Evolutionary conservation across 2,113 vertebrate genomes (phyloP).

Genomic region (Maylandia zebra): DNA sequence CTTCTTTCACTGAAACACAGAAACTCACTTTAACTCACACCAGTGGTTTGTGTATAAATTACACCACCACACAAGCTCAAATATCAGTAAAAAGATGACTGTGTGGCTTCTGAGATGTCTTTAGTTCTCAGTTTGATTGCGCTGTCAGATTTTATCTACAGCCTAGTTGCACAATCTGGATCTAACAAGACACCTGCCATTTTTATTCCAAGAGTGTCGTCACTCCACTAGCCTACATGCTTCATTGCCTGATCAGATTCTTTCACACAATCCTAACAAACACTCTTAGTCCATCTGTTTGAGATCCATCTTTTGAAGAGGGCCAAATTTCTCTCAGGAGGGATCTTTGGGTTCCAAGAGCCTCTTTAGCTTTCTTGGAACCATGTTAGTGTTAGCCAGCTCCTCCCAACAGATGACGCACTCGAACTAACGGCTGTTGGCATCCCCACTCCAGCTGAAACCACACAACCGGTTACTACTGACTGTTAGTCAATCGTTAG

Average conservation of each 20-base stretch:
- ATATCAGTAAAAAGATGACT: neutral
- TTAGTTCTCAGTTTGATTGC: neutral
- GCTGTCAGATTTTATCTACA: neutral
- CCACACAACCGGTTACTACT: neutral
- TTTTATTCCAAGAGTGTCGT: neutral
- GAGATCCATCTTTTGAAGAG: neutral
- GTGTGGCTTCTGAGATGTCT: neutral
- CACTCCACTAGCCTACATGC: neutral
- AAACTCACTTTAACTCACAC: neutral
- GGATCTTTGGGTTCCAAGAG: neutral
- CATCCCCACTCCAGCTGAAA: neutral
- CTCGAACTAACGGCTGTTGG: neutral
- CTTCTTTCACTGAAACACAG: conserved; percentile 77
- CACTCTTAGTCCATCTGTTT: neutral
- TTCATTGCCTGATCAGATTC: neutral
- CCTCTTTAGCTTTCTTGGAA: neutral
- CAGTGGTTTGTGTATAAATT: neutral
- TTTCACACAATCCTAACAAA: neutral
- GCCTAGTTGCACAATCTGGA: neutral
- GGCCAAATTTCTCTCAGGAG: neutral
- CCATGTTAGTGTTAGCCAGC: neutral
- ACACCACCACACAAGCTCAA: neutral
- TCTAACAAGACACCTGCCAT: neutral
- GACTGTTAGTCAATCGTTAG: neutral
- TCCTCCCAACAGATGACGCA: neutral